These are phyloP conservation scores for Arenaria interpres DNA, from an alignment of 2,113 vertebrate species.

Conservation along the genomic window DNA sequence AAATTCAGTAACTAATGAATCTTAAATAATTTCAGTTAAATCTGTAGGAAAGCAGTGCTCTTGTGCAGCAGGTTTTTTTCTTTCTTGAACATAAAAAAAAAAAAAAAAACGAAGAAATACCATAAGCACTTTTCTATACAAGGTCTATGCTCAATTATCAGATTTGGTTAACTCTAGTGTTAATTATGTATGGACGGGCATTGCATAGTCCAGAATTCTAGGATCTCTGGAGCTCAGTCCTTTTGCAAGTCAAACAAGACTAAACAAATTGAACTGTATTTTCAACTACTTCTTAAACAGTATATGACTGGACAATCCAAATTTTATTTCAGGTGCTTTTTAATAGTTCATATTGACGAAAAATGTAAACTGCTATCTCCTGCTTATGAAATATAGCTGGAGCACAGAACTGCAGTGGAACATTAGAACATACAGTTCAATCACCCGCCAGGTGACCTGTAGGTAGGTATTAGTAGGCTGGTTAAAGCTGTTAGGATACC, in stretches of 20 bases:
- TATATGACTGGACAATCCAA: neutral
- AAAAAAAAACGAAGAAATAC: neutral
- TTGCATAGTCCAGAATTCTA: neutral
- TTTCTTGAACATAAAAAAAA: neutral
- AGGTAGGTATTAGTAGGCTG: neutral
- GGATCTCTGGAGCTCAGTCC: neutral
- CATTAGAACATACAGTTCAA: neutral
- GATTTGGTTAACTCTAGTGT: neutral
- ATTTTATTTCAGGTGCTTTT: neutral
- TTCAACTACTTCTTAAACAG: neutral
- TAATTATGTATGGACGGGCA: neutral
- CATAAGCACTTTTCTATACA: neutral
- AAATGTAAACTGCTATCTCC: neutral
- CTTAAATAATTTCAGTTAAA: neutral
- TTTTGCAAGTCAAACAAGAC: neutral
- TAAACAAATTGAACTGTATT: neutral
- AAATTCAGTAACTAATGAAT: neutral
- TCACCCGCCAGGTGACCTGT: neutral
- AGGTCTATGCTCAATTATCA: neutral
- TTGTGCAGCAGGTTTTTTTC: neutral
- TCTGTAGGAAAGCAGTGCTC: neutral
- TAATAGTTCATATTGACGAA: neutral
- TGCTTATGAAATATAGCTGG: neutral
- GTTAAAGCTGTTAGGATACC: neutral
- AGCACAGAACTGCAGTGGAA: neutral